These are phyloP conservation scores for Philaethria dido DNA, from an alignment of 2,888 invertebrate species.

Conservation along the genomic window DNA sequence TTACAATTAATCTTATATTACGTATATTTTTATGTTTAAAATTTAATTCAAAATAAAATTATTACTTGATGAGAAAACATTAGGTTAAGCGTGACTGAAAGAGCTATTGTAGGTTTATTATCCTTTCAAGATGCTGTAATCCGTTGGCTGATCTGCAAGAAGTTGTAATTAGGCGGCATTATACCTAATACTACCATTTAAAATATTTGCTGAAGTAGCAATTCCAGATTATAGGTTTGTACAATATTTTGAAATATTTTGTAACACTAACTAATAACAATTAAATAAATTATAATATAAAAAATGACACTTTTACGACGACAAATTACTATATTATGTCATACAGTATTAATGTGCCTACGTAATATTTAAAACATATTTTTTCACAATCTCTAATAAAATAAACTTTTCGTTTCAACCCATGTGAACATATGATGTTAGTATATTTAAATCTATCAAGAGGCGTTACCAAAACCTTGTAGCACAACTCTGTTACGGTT, in stretches of 20 bases:
- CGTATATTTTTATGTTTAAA: no score
- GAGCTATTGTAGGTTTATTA: conserved; percentile 38
- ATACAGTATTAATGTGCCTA: no score
- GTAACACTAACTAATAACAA: not conserved
- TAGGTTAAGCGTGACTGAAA: conserved; percentile 34
- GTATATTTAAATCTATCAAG: not conserved
- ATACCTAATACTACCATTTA: conserved; percentile 22
- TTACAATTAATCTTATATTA: not conserved
- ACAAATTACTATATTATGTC: no score
- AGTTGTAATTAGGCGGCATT: conserved; percentile 32
- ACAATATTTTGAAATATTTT: not conserved
- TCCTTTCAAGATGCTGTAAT: conserved; percentile 41
- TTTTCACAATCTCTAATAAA: no score
- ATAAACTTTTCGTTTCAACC: no score
- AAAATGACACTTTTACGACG: no score
- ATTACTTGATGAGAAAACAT: conserved; percentile 23
- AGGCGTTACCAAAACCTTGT: conserved; percentile 12
- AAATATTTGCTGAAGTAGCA: not conserved
- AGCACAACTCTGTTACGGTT: conserved; percentile 13
- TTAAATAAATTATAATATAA: not conserved
- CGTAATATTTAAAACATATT: no score
- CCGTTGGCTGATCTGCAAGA: conserved; percentile 30
- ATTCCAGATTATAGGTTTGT: not conserved
- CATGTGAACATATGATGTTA: conserved; percentile 4
- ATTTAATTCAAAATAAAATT: conserved; percentile 17